phyloP scores from a whole-genome alignment of 2,888 invertebrate genomes.

The Choreutis nemorana region DNA sequence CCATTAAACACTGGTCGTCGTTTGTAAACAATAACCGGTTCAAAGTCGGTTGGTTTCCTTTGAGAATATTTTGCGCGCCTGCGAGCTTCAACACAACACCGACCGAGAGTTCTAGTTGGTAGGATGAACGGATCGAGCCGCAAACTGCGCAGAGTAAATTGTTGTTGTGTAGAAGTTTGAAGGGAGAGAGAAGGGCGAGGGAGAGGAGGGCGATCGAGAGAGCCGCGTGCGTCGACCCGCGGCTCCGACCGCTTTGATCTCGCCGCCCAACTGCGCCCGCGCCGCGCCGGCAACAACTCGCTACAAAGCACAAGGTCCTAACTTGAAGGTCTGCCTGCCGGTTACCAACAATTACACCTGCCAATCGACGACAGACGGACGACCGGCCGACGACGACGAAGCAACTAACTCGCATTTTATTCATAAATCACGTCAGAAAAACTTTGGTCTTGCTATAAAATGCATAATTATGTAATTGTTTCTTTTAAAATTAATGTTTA shows the following conservation, averaged over 20 bases:
- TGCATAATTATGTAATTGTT: no score
- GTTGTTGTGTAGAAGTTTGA: conserved; percentile 23
- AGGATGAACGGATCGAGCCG: conserved; percentile 27
- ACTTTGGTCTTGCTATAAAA: no score
- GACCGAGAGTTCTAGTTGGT: no score
- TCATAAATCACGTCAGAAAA: no score
- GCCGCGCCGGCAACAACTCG: conserved; percentile 20
- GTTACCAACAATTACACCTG: conserved; percentile 26
- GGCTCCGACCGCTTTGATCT: conserved; percentile 48
- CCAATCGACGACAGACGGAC: conserved; percentile 16
- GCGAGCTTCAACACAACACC: conserved; percentile 24
- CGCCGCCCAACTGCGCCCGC: conserved; percentile 17
- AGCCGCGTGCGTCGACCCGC: conserved; percentile 61
- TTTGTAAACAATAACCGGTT: conserved; percentile 56
- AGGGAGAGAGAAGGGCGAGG: conserved; percentile 17
- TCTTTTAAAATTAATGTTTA: no score
- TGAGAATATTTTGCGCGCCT: conserved; percentile 45
- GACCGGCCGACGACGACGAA: no score
- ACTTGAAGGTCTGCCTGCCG: conserved; percentile 12
- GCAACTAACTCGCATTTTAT: no score
- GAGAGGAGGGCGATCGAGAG: conserved; percentile 26
- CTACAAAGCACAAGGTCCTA: conserved; percentile 23
- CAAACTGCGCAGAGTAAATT: conserved; percentile 14
- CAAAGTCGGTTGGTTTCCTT: conserved; percentile 39
- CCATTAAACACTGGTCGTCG: conserved; percentile 38